Evolutionary conservation across 2,888 invertebrate genomes (phyloP).

Genomic region (Cryptus viduatorius): DNA sequence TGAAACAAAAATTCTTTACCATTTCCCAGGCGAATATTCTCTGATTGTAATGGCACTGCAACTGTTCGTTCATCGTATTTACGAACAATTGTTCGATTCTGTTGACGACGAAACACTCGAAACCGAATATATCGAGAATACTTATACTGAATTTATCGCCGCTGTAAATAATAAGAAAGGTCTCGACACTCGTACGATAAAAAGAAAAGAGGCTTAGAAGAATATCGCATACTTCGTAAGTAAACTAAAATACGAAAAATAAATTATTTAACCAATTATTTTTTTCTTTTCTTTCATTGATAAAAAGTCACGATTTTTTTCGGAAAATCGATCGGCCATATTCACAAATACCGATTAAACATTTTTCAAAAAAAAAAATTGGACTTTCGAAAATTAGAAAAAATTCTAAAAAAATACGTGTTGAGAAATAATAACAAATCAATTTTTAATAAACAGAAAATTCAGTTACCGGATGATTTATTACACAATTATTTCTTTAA

Average conservation of each 20-base stretch:
- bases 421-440: not conserved
- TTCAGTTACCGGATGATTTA: too few species aligned
- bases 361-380: slow-evolving; percentile 28
- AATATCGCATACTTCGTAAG: too few species aligned
- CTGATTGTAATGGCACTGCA: slow-evolving; percentile 97
- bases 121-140: slow-evolving; percentile 95
- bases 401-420: slow-evolving; percentile 6
- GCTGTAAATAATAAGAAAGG: slow-evolving; percentile 85
- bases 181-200: too few species aligned
- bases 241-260: too few species aligned
- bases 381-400: not conserved
- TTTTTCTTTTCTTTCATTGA: too few species aligned
- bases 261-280: too few species aligned
- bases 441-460: not conserved
- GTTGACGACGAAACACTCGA: slow-evolving; percentile 95
- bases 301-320: too few species aligned
- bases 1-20: slow-evolving; percentile 82
- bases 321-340: too few species aligned
- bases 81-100: slow-evolving; percentile 95
- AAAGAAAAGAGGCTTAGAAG: too few species aligned
- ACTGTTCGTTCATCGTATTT: slow-evolving; percentile 96
- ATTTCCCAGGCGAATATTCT: slow-evolving; percentile 96
- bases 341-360: slow-evolving; percentile 14
- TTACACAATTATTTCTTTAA: too few species aligned
- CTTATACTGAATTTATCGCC: slow-evolving; percentile 94